Conservation (phyloP, 2,888 invertebrate species). For the Sepioteuthis lessoniana region DNA sequence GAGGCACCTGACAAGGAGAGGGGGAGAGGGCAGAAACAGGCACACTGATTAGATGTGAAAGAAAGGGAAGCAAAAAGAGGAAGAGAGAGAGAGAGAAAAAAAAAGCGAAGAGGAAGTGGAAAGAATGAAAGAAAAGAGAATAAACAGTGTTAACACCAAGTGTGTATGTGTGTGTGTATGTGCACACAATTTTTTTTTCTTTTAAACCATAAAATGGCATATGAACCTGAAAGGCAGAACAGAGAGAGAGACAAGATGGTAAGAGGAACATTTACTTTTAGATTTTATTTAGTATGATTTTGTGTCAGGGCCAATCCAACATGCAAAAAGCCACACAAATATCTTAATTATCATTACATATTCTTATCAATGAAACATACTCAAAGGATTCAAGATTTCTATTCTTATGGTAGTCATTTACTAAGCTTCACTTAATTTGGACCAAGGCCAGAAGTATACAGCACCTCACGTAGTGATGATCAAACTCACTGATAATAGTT, state of each 20-base stretch:
- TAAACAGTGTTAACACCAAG: neutral
- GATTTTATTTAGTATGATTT: neutral
- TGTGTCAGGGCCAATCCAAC: neutral
- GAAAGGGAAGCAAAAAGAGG: neutral
- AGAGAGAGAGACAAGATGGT: too few relatives aligned
- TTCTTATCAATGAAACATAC: too few relatives aligned
- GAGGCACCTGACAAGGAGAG: slow-evolving; percentile 39
- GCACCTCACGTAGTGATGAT: too few relatives aligned
- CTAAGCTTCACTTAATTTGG: too few relatives aligned
- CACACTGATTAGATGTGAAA: neutral
- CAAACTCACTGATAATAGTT: too few relatives aligned
- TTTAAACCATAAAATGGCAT: neutral
- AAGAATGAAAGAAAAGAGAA: neutral
- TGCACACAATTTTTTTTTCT: neutral
- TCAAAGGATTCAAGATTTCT: too few relatives aligned
- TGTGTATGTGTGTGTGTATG: too few relatives aligned
- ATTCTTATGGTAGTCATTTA: too few relatives aligned
- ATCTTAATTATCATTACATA: neutral
- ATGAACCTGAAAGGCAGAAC: neutral
- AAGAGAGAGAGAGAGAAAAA: neutral
- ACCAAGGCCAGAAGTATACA: too few relatives aligned
- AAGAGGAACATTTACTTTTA: neutral
- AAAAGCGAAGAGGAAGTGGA: neutral
- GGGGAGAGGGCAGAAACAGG: neutral
- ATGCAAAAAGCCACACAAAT: neutral